A percentile compares a stretch with the other conserved stretches of the same genome.
Conservation (phyloP, 2,113 vertebrate genomes). For the Etheostoma cragini region DNA sequence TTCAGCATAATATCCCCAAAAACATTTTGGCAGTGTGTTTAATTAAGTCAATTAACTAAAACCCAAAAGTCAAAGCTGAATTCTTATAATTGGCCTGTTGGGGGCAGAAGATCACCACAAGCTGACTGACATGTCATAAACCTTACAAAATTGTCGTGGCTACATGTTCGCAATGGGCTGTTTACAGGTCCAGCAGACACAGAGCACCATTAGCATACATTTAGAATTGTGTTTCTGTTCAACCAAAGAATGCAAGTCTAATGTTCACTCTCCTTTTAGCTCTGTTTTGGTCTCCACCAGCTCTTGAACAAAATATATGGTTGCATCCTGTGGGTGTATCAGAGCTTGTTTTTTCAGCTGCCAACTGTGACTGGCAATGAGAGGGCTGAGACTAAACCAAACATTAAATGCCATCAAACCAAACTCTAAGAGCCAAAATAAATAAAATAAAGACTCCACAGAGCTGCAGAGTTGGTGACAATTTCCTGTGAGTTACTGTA, state of each 20-base stretch:
- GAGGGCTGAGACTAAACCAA: background rate
- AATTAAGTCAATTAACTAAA: background rate
- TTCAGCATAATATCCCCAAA: constrained; percentile 11
- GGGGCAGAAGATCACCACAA: background rate
- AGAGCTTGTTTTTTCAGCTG: background rate
- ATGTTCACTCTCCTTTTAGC: background rate
- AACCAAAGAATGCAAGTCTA: background rate
- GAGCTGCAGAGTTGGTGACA: background rate
- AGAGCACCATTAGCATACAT: background rate
- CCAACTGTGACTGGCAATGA: background rate
- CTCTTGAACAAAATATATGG: background rate
- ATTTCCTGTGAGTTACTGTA: constrained; percentile 8
- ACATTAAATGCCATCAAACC: background rate
- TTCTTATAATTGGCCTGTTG: background rate
- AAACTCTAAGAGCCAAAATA: background rate
- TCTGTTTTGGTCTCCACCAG: background rate
- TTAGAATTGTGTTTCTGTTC: background rate
- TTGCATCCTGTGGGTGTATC: background rate
- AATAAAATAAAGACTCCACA: background rate
- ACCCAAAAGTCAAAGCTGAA: background rate
- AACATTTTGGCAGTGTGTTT: background rate
- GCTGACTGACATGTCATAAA: background rate
- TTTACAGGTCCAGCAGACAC: background rate
- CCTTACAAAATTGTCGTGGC: background rate
- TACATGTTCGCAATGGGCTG: background rate